Evolutionary conservation across 2,888 invertebrate genomes (phyloP).

Genomic region (Galerucella calmariensis): DNA sequence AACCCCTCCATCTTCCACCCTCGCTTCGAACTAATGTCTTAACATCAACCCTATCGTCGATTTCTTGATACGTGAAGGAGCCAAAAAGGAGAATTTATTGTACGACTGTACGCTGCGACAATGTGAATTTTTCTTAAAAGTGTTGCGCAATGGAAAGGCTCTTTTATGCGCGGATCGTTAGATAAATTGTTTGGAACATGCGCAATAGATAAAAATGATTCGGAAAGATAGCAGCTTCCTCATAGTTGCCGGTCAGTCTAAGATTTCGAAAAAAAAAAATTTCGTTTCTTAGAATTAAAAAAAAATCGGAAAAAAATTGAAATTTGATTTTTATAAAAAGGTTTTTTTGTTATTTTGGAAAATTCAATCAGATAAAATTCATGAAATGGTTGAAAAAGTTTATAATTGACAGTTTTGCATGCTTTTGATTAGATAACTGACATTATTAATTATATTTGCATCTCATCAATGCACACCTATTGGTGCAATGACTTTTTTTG

Average conservation of each 20-base stretch:
- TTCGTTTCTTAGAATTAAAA: slow-evolving; percentile 44
- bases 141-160: slow-evolving; percentile 63
- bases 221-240: slow-evolving; percentile 34
- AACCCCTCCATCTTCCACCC: slow-evolving; percentile 9
- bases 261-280: slow-evolving; percentile 39
- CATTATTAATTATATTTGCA: too few species aligned
- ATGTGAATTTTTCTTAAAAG: slow-evolving; percentile 65
- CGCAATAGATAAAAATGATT: slow-evolving; percentile 49
- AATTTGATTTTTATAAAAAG: neutral
- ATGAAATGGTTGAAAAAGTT: too few species aligned
- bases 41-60: slow-evolving; percentile 16
- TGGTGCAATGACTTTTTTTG: too few species aligned
- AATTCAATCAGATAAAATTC: too few species aligned
- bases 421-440: too few species aligned
- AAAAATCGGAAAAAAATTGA: neutral
- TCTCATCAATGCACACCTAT: too few species aligned
- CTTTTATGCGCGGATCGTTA: slow-evolving; percentile 65
- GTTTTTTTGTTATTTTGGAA: neutral
- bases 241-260: slow-evolving; percentile 15
- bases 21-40: slow-evolving; percentile 24
- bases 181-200: slow-evolving; percentile 60
- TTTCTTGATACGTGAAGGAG: slow-evolving; percentile 24
- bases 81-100: slow-evolving; percentile 56
- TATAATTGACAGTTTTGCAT: too few species aligned
- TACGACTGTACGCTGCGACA: slow-evolving; percentile 64